Evolutionary conservation across 2,797 vertebrate species (phyloP).

Genomic region (Argentina silus): DNA sequence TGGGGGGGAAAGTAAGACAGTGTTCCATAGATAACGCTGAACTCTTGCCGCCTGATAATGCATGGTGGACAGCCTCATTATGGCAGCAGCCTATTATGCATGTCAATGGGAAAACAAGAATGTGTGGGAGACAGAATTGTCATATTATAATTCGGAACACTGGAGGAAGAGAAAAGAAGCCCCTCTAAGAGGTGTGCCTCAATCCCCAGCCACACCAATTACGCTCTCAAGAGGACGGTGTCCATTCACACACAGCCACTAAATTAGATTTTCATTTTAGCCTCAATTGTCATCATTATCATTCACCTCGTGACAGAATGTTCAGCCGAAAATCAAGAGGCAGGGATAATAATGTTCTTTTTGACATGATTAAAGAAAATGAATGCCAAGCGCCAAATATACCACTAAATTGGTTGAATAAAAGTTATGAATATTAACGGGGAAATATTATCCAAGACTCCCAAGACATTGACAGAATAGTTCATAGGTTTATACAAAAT

Average conservation of each 20-base stretch:
- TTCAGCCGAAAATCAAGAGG: slow-evolving; percentile 14
- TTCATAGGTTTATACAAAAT: too few species aligned
- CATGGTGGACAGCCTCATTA: slow-evolving; percentile 51
- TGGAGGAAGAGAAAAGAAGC: slow-evolving; percentile 44
- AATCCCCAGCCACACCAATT: slow-evolving; percentile 47
- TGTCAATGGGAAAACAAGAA: slow-evolving; percentile 58
- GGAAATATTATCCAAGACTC: neutral
- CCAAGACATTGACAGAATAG: neutral
- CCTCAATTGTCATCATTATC: slow-evolving; percentile 48
- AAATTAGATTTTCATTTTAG: slow-evolving; percentile 47
- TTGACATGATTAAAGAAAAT: slow-evolving; percentile 4
- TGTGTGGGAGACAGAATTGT: slow-evolving; percentile 48
- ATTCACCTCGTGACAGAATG: slow-evolving; percentile 36
- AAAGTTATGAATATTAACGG: too few species aligned
- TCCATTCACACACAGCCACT: slow-evolving; percentile 43
- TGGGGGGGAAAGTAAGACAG: neutral
- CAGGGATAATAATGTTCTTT: slow-evolving; percentile 10
- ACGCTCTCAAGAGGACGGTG: slow-evolving; percentile 44
- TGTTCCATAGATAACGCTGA: slow-evolving; percentile 36
- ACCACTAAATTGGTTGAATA: too few species aligned
- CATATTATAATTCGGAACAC: slow-evolving; percentile 58
- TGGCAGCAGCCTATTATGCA: slow-evolving; percentile 60
- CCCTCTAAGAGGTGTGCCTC: slow-evolving; percentile 40
- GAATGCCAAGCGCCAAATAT: neutral
- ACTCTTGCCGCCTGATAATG: slow-evolving; percentile 47